These are phyloP conservation scores for Enteromius afrohamiltoni DNA, from an alignment of 2,797 vertebrate genomes.

Conservation along the genomic window DNA sequence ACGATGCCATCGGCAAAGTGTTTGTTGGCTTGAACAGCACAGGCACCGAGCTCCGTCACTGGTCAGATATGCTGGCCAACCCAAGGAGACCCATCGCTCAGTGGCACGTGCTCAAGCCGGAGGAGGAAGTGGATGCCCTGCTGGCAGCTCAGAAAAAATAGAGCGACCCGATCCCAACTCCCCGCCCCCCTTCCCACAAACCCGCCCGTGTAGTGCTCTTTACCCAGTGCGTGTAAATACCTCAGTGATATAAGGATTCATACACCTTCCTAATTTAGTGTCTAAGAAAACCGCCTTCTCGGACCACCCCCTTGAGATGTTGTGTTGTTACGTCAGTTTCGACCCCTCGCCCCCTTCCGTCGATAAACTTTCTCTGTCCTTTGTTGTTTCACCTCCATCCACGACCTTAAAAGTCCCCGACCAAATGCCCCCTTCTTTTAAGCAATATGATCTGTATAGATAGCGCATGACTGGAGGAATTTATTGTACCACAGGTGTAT, in stretches of 20 bases:
- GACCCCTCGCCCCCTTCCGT: slow-evolving; percentile 24
- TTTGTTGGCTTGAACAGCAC: slow-evolving; percentile 99
- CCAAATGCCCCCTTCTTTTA: slow-evolving; percentile 98
- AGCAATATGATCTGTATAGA: slow-evolving; percentile 99
- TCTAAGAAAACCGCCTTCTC: slow-evolving; percentile 69
- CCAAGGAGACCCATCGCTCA: slow-evolving; percentile 98
- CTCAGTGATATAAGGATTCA: slow-evolving; percentile 96
- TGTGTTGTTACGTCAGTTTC: slow-evolving; percentile 66
- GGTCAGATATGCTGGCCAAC: slow-evolving; percentile 99
- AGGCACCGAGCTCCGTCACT: slow-evolving; percentile 97
- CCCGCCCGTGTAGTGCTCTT: slow-evolving; percentile 94
- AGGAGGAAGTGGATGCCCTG: slow-evolving; percentile 98
- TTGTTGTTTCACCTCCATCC: slow-evolving; percentile 79
- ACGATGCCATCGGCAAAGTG: slow-evolving; percentile 98
- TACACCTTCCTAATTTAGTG: slow-evolving; percentile 76
- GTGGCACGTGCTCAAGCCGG: slow-evolving; percentile 96
- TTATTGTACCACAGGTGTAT: slow-evolving; percentile 98
- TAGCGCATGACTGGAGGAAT: slow-evolving; percentile 99
- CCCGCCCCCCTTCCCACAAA: slow-evolving; percentile 79
- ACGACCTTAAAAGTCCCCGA: slow-evolving; percentile 66
- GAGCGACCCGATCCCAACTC: slow-evolving; percentile 80
- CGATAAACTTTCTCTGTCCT: slow-evolving; percentile 55
- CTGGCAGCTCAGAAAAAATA: slow-evolving; percentile 94
- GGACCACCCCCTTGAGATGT: slow-evolving; percentile 59
- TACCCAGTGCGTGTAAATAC: slow-evolving; percentile 99